Percentiles rank a stretch among this genome's conserved stretches.
These are phyloP conservation scores for Drosophila rubida DNA, from an alignment of 2,888 invertebrate species.

Conservation along the genomic window DNA sequence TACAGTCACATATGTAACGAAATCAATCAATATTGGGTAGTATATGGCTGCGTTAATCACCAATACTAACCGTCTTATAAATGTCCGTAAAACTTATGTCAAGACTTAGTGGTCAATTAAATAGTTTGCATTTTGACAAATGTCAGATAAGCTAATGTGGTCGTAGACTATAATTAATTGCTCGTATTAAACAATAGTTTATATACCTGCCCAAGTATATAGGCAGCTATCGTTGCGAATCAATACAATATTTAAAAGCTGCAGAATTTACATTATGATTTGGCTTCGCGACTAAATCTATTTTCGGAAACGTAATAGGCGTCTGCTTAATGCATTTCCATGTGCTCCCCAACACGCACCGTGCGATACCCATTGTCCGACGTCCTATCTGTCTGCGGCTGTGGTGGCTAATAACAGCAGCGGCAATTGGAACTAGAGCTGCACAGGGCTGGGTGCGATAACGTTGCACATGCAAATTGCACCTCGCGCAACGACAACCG, in stretches of 20 bases:
- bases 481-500: slow-evolving; percentile 44
- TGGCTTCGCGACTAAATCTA: slow-evolving; percentile 61
- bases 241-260: slow-evolving; percentile 26
- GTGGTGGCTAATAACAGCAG: slow-evolving; percentile 17
- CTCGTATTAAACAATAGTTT: background rate
- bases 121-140: background rate
- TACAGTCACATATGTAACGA: too few relatives aligned
- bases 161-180: background rate
- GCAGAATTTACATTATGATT: slow-evolving; percentile 73
- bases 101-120: background rate
- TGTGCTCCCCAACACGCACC: slow-evolving; percentile 12
- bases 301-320: slow-evolving; percentile 63
- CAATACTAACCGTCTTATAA: background rate
- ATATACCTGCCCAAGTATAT: background rate
- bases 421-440: slow-evolving; percentile 2
- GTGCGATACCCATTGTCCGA: slow-evolving; percentile 6
- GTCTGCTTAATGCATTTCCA: slow-evolving; percentile 50
- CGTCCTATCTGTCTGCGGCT: slow-evolving; percentile 2
- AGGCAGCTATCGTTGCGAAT: slow-evolving; percentile 12
- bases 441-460: slow-evolving; percentile 10
- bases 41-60: background rate
- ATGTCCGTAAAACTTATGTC: background rate
- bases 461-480: slow-evolving; percentile 67
- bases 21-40: background rate
- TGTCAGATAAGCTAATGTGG: background rate